Percentiles rank a stretch among this genome's conserved stretches.
Evolutionary conservation across 1,140 invertebrate species (phyloP).

Genomic region (Dinothrombium tinctorium): DNA sequence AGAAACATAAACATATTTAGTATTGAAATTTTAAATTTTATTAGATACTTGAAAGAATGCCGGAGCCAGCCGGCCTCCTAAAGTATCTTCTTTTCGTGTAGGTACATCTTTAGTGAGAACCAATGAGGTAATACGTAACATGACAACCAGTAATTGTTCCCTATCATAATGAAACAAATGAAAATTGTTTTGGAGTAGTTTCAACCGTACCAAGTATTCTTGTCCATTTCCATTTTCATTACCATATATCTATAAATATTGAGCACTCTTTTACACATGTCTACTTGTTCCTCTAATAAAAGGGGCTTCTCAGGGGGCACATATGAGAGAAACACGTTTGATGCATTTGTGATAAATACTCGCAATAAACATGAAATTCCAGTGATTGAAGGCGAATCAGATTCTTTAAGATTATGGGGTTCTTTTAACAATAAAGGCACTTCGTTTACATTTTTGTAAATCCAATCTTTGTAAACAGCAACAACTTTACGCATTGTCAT

Average conservation of each 20-base stretch:
- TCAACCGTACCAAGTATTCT: constrained; percentile 50
- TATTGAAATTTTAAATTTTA: neutral
- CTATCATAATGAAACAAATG: constrained; percentile 22
- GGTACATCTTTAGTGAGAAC: constrained; percentile 51
- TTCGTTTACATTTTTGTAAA: constrained; percentile 50
- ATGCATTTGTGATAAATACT: constrained; percentile 80
- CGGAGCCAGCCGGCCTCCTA: constrained; percentile 59
- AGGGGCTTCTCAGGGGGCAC: constrained; percentile 27
- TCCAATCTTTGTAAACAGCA: constrained; percentile 86
- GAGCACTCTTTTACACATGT: constrained; percentile 80
- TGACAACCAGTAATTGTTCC: constrained; percentile 60
- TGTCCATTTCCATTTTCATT: constrained; percentile 81
- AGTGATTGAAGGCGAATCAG: constrained; percentile 14
- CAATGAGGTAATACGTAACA: constrained; percentile 74
- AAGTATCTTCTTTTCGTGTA: constrained; percentile 42
- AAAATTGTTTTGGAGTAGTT: constrained; percentile 4
- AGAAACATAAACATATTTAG: constrained; percentile 7
- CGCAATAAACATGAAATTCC: constrained; percentile 59
- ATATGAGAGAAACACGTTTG: constrained; percentile 70
- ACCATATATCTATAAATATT: constrained; percentile 94
- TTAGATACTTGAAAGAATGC: constrained; percentile 45
- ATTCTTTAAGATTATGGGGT: constrained; percentile 3
- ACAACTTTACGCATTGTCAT: constrained; percentile 67
- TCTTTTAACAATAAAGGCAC: constrained; percentile 14
- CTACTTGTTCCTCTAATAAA: constrained; percentile 53